A percentile compares a stretch with the other conserved stretches of the same genome.
phyloP scores from a whole-genome alignment of 2,888 invertebrate species.

The Eristalis pertinax region DNA sequence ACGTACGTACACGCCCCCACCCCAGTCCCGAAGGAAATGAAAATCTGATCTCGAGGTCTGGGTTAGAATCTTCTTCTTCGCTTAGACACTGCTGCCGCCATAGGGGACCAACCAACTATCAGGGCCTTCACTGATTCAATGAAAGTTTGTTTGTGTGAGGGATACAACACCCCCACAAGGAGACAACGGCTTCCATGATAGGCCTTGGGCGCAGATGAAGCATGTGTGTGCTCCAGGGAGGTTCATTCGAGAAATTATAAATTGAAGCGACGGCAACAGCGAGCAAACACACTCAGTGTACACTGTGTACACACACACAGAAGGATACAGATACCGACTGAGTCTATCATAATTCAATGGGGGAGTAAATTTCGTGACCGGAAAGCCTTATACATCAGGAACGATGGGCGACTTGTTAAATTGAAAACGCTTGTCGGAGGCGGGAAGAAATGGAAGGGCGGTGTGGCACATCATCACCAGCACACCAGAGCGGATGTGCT shows the following conservation, averaged over 20 bases:
- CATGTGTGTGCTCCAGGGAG: slow-evolving; percentile 35
- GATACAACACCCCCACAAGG: not conserved
- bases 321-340: not conserved
- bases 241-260: slow-evolving; percentile 39
- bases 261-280: slow-evolving; percentile 23
- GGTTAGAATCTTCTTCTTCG: not conserved
- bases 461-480: slow-evolving; percentile 3
- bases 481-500: slow-evolving; percentile 13
- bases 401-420: slow-evolving; percentile 45
- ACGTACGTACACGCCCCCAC: not conserved
- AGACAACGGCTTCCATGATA: slow-evolving; percentile 6
- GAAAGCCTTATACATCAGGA: slow-evolving; percentile 42
- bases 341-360: slow-evolving; percentile 51
- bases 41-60: not conserved
- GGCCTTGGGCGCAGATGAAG: slow-evolving; percentile 39
- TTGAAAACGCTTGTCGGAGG: slow-evolving; percentile 39
- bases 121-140: slow-evolving; percentile 9
- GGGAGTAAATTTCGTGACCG: slow-evolving; percentile 52
- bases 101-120: slow-evolving; percentile 15
- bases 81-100: not conserved
- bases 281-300: slow-evolving; percentile 1
- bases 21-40: not conserved
- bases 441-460: not conserved
- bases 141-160: not conserved
- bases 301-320: not conserved